Percentiles rank a stretch among this genome's conserved stretches.
Conservation (phyloP, 2,888 invertebrate species). For the Synergus japonicus region DNA sequence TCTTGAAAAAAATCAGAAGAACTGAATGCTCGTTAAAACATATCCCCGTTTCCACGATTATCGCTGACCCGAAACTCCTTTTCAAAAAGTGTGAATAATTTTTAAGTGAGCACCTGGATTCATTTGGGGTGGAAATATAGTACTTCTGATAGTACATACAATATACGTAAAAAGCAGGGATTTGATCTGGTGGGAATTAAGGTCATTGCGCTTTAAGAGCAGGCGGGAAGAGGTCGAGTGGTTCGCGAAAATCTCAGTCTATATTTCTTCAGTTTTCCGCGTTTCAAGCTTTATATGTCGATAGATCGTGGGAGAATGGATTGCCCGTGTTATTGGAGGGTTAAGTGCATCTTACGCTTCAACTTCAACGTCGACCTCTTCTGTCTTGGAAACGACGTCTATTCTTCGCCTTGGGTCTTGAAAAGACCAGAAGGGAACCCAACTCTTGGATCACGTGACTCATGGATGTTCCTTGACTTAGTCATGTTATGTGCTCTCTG, state of each 20-base stretch:
- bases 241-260: slow-evolving; percentile 34
- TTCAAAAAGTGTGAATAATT: background rate
- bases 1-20: too few relatives aligned
- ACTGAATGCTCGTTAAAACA: too few relatives aligned
- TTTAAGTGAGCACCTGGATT: background rate
- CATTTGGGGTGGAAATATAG: slow-evolving; percentile 7
- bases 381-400: slow-evolving; percentile 59
- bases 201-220: slow-evolving; percentile 29
- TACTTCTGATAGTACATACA: background rate
- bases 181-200: slow-evolving; percentile 26
- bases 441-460: slow-evolving; percentile 57
- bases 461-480: slow-evolving; percentile 63
- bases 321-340: slow-evolving; percentile 36
- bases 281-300: slow-evolving; percentile 47
- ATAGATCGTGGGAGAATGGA: slow-evolving; percentile 42
- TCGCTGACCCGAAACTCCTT: background rate
- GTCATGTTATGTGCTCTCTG: slow-evolving; percentile 50
- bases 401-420: slow-evolving; percentile 56
- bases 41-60: background rate
- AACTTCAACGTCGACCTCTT: slow-evolving; percentile 17
- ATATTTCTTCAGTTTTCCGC: slow-evolving; percentile 45
- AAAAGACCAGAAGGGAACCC: background rate
- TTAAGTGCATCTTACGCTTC: slow-evolving; percentile 50
- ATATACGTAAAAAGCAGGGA: slow-evolving; percentile 15
- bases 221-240: slow-evolving; percentile 46